Base-by-base conservation (phyloP, 2,888 invertebrate species). In the Lochmaea capreae region DNA sequence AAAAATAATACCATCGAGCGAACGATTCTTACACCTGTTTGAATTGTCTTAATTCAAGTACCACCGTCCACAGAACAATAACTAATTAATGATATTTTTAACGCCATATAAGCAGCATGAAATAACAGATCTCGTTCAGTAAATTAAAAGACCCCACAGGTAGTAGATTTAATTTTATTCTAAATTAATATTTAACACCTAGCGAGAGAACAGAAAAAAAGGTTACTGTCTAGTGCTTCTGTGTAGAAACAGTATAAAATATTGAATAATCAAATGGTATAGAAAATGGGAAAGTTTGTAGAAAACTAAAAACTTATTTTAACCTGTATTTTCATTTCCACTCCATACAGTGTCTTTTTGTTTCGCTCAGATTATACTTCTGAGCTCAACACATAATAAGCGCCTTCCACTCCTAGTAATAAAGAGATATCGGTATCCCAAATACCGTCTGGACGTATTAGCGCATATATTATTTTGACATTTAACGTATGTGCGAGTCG, bases 141-240 rank as follows among this genome's bases (percentile, higher is more conserved):
- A 62, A 54, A 54, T 59, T 65, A 67, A 70, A 76, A 76, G 79
- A 75, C 77, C 77, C 72, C 79, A 79, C 76, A 78, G 4, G 18
- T 11, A 58, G 9, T 12, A 11, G 22, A 14, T 14, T 52, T n/a
- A n/a, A 52, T n/a, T 46, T 26, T 26, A 58, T 58, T 65, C 68
- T 61, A 65, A 72, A 67, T 77, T 76, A 77, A 78, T 76, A 78
- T 79, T 78, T 78, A 75, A 77, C 79, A 79, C 78, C 76, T 77
- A 77, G 67, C 73, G 72, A 72, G 57, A 43, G 67, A 57, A 46
- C 33, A 39, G 14, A 46, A 42, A 49, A 52, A n/a, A n/a, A 14
- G 14, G 52, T 52, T 52, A n/a, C 8, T 1, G 52, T 52, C n/a
- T 14, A 52, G 8, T 52, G 52, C 52, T 52, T 52, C 52, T 8